Base-by-base conservation (phyloP, 2,888 invertebrate species). In the Apoda limacodes region DNA sequence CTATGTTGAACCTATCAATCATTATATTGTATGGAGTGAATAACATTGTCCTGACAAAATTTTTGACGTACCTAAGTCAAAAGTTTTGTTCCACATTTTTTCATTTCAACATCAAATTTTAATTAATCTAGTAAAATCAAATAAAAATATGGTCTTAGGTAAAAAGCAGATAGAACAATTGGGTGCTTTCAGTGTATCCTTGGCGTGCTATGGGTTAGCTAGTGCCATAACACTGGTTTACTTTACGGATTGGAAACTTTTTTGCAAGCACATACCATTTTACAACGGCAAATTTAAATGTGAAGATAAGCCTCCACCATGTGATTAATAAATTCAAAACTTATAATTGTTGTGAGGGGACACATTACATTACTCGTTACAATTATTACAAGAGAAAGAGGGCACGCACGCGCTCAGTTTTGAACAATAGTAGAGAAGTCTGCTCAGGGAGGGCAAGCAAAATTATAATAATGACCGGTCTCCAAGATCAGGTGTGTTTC, bases 191-290 rank as follows among this genome's bases (percentile, higher is more conserved):
- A 40, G 83, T 21, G 80, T 84, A 1, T 83, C 88, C 5, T 71
- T 80, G 4, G 43, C 72, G 3, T 55, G 68, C 0, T 93, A 84
- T 54, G 88, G 89, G 12, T 58, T 82, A 17, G 78, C 85, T 1
- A 81, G 80, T 20, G 60, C 82, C n/a, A 46, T 84, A 7, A 66
- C 62, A 0, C 32, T 87, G 9, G 48, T 87, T 2, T 93, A 89
- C 56, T 62, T 87, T 28, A 90, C 90, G 0, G 92, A 93, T 49
- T 93, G 92, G 92, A 88, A 85, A 58, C 52, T 81, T 6, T 60
- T 92, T 9, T 72, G 86, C 14, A 82, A 83, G 41, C 87, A 85
- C 55, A 60, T 93, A 30, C 93, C 93, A 4, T 88, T 84, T 60
- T 92, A 91, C 60, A 86, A 86, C 50, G 82, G 83, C 15, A 88